Evolutionary conservation across 2,113 vertebrate genomes (phyloP).

Genomic region (Anser brachyrhynchus): DNA sequence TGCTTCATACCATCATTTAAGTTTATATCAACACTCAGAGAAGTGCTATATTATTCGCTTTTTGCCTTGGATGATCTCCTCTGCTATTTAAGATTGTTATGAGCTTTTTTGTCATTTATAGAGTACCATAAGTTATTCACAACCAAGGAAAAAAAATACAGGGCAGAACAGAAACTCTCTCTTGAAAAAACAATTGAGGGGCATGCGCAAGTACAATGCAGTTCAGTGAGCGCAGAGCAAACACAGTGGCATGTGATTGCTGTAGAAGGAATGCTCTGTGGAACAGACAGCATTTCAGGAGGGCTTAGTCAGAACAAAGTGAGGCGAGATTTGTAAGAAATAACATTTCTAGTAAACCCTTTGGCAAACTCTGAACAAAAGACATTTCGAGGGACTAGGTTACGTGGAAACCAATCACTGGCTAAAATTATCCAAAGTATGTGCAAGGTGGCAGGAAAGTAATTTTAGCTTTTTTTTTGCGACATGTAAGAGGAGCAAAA

Average conservation of each 20-base stretch:
- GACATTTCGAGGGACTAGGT: not conserved
- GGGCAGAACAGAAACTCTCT: not conserved
- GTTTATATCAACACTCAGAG: conserved; percentile 13
- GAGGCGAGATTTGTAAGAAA: not conserved
- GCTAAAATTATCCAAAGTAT: conserved; percentile 19
- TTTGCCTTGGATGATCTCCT: conserved; percentile 31
- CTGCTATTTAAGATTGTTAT: conserved; percentile 18
- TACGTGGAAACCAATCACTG: not conserved
- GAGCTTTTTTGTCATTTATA: conserved; percentile 26
- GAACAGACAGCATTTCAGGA: conserved; percentile 38
- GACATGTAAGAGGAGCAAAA: not conserved
- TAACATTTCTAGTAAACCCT: conserved; percentile 11
- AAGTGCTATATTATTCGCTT: conserved; percentile 21
- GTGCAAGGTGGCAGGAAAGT: not conserved
- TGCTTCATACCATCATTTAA: conserved; percentile 36
- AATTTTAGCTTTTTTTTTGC: not conserved
- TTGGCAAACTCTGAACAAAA: conserved; percentile 1
- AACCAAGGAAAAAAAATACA: not conserved
- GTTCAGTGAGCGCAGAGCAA: conserved; percentile 1
- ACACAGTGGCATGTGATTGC: not conserved
- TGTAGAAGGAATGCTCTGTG: conserved; percentile 27
- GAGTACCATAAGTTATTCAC: not conserved
- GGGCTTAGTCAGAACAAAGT: conserved; percentile 31
- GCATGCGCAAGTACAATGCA: not conserved
- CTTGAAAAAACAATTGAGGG: not conserved